These are phyloP conservation scores for Mimachlamys varia DNA, from an alignment of 2,888 invertebrate species.

Conservation along the genomic window DNA sequence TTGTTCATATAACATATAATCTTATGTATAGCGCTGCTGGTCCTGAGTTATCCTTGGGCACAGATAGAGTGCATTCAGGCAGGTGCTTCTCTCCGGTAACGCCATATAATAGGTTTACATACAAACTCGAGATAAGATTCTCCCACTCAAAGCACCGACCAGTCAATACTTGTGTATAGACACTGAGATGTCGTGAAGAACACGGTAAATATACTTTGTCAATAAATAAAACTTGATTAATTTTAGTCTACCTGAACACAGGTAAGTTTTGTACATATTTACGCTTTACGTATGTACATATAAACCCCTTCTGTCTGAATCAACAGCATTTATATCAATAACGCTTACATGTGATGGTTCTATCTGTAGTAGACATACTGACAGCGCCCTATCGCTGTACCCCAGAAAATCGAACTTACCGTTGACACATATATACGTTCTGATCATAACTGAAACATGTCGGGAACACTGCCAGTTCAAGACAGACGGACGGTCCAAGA, in stretches of 20 bases:
- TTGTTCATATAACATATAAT: neutral
- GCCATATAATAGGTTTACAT: neutral
- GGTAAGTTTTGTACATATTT: neutral
- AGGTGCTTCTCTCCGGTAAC: neutral
- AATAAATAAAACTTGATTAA: constrained; percentile 36
- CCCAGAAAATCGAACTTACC: neutral
- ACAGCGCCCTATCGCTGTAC: neutral
- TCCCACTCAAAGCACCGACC: neutral
- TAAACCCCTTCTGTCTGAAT: neutral
- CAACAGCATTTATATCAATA: neutral
- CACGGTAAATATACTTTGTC: constrained; percentile 18
- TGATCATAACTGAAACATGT: neutral
- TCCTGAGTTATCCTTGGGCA: neutral
- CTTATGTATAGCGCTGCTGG: neutral
- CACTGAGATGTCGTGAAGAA: neutral
- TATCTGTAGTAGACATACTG: neutral
- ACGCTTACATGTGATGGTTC: neutral
- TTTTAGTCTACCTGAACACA: constrained; percentile 31
- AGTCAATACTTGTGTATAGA: neutral
- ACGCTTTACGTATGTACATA: neutral
- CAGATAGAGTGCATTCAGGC: neutral
- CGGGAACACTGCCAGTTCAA: neutral
- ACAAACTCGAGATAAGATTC: neutral
- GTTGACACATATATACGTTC: too few relatives aligned
- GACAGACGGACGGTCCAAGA: neutral